Base-by-base conservation (phyloP, 2,888 invertebrate genomes). In the Sthenelais limicola region DNA sequence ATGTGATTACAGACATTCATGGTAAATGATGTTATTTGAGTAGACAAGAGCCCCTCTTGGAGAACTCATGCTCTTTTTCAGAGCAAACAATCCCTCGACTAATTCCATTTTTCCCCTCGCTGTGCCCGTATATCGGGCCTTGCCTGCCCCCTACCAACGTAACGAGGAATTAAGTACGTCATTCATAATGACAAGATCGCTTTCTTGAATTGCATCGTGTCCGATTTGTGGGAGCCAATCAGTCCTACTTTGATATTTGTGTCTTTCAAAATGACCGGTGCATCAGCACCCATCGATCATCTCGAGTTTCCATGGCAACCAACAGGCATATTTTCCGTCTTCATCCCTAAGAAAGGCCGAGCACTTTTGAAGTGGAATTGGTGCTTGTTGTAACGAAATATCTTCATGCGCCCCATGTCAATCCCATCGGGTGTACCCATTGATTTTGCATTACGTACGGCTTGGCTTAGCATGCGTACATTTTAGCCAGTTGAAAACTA, bases 111-210 rank as follows among this genome's bases (percentile, higher is more conserved):
- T 35, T 62, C n/a, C n/a, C n/a, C n/a, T n/a, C n/a, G 62, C 62
- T 32, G 56, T 24, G 35, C 56, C 18, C n/a, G 30, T 5, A 5
- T 51, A n/a, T 24, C 24, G 62, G 38, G 24, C 38, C 1, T 28
- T 21, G 62, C 38, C n/a, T n/a, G 62, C 62, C 62, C 38, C 26
- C 62, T n/a, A 21, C 21, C 24, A 43, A 43, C 62, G 28, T 62
- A 62, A 62, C 62, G 62, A 62, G 62, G 62, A 62, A 62, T 62
- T 62, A 62, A 62, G 38, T 62, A 62, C 62, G 38, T 62, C 62
- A 62, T 62, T 43, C 28, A 38, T 62, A 62, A 62, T 62, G 62
- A 62, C 62, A 38, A 38, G 62, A 62, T 62, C 38, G 62, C 38
- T 62, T 38, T 35, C 38, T 38, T 38, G 62, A 33, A 56, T 56